phyloP scores from a whole-genome alignment of 2,113 vertebrate species.

The Antigone vipio region DNA sequence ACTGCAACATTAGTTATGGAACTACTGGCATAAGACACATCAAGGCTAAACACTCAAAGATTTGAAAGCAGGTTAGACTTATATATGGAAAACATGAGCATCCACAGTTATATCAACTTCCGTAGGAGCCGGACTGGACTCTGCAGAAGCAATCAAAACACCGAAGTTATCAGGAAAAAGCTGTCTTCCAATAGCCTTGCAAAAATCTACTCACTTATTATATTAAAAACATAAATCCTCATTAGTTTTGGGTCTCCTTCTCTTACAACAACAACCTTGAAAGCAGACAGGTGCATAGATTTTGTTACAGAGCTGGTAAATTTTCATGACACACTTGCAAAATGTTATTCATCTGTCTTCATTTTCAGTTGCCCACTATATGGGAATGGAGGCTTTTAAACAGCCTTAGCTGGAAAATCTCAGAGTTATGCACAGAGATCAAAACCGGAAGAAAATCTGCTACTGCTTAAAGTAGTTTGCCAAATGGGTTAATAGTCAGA shows the following conservation, averaged over 20 bases:
- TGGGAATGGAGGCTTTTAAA: conserved; percentile 61
- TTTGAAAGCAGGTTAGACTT: neutral
- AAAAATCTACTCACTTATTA: neutral
- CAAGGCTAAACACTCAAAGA: neutral
- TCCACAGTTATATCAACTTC: neutral
- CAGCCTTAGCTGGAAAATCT: conserved; percentile 58
- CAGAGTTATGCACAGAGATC: conserved; percentile 38
- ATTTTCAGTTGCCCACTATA: conserved; percentile 65
- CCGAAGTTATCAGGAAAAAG: neutral
- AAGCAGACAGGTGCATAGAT: neutral
- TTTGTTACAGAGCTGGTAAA: neutral
- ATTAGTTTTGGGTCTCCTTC: neutral
- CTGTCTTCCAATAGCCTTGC: neutral
- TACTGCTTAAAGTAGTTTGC: conserved; percentile 48
- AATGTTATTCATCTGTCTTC: conserved; percentile 66
- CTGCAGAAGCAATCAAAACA: neutral
- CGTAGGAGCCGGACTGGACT: neutral
- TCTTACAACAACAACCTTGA: neutral
- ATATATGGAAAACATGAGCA: neutral
- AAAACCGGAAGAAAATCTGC: conserved; percentile 61
- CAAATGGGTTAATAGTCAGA: conserved; percentile 58
- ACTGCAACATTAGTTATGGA: neutral
- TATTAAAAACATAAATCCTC: conserved; percentile 10
- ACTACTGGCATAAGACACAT: neutral
- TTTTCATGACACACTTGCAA: conserved; percentile 18